Evolutionary conservation across 2,797 vertebrate genomes (phyloP).

Genomic region (Anniella stebbinsi): DNA sequence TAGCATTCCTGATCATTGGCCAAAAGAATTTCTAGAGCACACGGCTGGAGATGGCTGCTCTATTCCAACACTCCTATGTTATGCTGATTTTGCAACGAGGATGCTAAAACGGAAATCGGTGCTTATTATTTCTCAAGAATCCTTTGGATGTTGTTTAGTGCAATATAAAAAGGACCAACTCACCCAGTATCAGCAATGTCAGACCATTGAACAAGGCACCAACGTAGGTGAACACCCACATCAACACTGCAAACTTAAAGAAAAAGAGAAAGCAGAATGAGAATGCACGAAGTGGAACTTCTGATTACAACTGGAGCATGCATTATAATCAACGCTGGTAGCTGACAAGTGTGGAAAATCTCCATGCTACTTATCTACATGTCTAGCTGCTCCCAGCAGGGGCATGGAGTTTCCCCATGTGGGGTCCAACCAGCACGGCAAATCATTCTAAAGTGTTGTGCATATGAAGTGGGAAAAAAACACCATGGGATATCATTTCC

Average conservation of each 20-base stretch:
- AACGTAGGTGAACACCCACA: constrained; percentile 98
- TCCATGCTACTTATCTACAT: background rate
- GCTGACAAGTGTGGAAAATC: too few species aligned
- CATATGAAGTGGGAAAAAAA: background rate
- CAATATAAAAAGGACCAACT: constrained; percentile 69
- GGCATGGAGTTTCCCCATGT: background rate
- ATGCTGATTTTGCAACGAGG: background rate
- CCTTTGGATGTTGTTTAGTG: background rate
- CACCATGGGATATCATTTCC: background rate
- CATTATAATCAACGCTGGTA: background rate
- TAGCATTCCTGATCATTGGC: too few species aligned
- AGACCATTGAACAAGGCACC: constrained; percentile 98
- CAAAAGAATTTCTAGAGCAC: too few species aligned
- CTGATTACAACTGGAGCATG: background rate
- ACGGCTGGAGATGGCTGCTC: too few species aligned
- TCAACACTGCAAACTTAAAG: constrained; percentile 91
- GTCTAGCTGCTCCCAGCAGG: background rate
- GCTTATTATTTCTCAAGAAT: background rate
- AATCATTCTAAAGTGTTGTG: background rate
- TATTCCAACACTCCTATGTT: too few species aligned
- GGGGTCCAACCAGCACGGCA: background rate
- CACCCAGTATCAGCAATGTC: constrained; percentile 94
- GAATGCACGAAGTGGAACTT: background rate
- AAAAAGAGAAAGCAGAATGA: constrained; percentile 23
- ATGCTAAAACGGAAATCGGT: background rate